phyloP scores from a whole-genome alignment of 2,797 vertebrate genomes.

The Tapera naevia region DNA sequence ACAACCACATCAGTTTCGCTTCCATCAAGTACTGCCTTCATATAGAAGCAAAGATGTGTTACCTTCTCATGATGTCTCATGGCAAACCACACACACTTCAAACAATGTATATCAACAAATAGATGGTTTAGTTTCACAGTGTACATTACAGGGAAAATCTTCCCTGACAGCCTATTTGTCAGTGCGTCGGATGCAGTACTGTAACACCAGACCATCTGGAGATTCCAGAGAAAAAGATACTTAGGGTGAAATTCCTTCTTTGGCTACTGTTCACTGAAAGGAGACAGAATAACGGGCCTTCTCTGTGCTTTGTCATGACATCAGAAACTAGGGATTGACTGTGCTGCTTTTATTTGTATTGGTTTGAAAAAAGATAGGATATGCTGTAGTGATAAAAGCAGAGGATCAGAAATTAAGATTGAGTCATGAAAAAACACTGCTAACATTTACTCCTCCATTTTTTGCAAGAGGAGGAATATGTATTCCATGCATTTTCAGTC shows the following conservation, averaged over 20 bases:
- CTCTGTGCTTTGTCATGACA: neutral
- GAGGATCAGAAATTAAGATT: conserved; percentile 31
- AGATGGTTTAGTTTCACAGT: conserved; percentile 55
- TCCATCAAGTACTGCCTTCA: neutral
- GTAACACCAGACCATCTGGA: conserved; percentile 61
- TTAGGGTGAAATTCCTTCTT: conserved; percentile 45
- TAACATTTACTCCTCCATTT: conserved; percentile 48
- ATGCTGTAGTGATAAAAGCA: neutral
- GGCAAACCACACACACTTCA: conserved; percentile 42
- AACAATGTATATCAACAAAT: conserved; percentile 62
- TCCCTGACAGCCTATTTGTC: conserved; percentile 63
- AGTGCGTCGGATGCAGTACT: conserved; percentile 27
- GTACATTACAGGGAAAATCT: conserved; percentile 57
- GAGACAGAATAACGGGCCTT: conserved; percentile 30
- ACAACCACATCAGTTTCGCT: neutral
- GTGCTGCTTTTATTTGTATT: conserved; percentile 22
- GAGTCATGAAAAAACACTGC: conserved; percentile 54
- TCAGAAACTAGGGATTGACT: neutral
- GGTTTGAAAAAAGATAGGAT: neutral
- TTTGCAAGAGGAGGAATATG: neutral
- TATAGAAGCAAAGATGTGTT: neutral
- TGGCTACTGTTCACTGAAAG: conserved; percentile 24
- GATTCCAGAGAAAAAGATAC: conserved; percentile 14
- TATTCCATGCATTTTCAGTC: conserved; percentile 4
- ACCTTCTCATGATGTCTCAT: conserved; percentile 20